A percentile compares a stretch with the other conserved stretches of the same genome.
Conservation (phyloP, 2,113 vertebrate species). For the Anser cygnoides region DNA sequence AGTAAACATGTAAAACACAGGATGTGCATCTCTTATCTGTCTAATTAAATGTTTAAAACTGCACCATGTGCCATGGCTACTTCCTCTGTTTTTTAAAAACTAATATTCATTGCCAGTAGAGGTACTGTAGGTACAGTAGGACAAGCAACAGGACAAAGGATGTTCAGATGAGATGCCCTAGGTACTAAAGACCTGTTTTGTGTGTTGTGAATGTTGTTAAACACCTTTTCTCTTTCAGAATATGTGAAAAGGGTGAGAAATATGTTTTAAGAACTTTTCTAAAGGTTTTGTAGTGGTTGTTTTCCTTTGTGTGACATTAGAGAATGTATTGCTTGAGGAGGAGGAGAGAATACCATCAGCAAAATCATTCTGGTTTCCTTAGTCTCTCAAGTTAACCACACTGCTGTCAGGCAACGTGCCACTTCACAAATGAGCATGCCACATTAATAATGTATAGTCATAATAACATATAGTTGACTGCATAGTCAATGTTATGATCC, state of each 20-base stretch:
- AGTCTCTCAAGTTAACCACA: background rate
- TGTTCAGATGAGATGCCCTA: background rate
- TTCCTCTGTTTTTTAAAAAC: background rate
- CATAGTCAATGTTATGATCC: background rate
- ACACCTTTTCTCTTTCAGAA: background rate
- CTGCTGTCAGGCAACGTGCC: background rate
- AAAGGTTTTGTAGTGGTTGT: background rate
- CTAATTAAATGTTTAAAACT: background rate
- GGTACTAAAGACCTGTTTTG: background rate
- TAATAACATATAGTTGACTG: background rate
- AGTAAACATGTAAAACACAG: background rate
- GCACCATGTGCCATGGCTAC: background rate
- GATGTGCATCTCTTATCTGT: background rate
- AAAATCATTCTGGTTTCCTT: background rate
- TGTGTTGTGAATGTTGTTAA: background rate
- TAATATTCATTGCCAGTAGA: background rate
- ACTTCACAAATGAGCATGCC: slow-evolving; percentile 16
- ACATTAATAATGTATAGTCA: background rate
- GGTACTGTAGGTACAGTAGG: background rate
- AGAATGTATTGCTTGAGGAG: background rate
- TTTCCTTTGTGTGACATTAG: background rate
- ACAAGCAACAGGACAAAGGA: background rate
- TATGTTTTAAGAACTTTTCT: background rate
- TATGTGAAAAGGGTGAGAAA: background rate
- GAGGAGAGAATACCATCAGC: background rate